Evolutionary conservation across 1,140 invertebrate species (phyloP), one percentile per base, ranked within the genome.

Genomic region (Orius insidiosus): DNA sequence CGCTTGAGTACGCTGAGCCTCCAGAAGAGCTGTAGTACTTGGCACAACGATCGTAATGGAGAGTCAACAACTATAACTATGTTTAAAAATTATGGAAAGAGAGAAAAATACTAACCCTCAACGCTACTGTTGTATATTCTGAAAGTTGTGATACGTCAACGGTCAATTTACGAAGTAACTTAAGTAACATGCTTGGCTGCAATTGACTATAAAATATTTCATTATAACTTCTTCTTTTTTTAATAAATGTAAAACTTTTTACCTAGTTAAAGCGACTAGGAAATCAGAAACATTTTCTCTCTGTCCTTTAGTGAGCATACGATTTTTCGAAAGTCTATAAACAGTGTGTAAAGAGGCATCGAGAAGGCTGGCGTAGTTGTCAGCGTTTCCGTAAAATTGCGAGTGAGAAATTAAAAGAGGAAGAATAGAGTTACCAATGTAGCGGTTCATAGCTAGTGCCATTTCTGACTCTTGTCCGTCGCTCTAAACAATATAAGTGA

Each of bases 221-320:
- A 24, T n/a, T n/a, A n/a, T n/a, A n/a, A n/a, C n/a, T n/a, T n/a
- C n/a, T n/a, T n/a, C n/a, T n/a, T n/a, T n/a, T n/a, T n/a, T n/a
- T n/a, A n/a, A n/a, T n/a, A n/a, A n/a, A n/a, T n/a, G n/a, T n/a
- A n/a, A n/a, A 30, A 30, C 18, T 30, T 36, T 41, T 59, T 64
- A 78, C 74, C 73, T 86, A 37, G 92, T 98, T 2, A 97, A 69
- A 1, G 92, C 87, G 0, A 98, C 88, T 1, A 99, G 68, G 64
- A 98, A 98, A 63, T 98, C 94, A 1, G 92, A 97, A 15, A 98
- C 93, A 4, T 85, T 85, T 65, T 98, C 94, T 59, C 93, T 73
- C 62, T 99, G 96, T 7, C 94, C 94, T 68, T 99, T 99, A 11
- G 96, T 99, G 13, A 99, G 67, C 75, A 96, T 96, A 54, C 92